These are phyloP conservation scores for Cheirogaleus major DNA, from an alignment of 2,797 vertebrate genomes.

Conservation along the genomic window DNA sequence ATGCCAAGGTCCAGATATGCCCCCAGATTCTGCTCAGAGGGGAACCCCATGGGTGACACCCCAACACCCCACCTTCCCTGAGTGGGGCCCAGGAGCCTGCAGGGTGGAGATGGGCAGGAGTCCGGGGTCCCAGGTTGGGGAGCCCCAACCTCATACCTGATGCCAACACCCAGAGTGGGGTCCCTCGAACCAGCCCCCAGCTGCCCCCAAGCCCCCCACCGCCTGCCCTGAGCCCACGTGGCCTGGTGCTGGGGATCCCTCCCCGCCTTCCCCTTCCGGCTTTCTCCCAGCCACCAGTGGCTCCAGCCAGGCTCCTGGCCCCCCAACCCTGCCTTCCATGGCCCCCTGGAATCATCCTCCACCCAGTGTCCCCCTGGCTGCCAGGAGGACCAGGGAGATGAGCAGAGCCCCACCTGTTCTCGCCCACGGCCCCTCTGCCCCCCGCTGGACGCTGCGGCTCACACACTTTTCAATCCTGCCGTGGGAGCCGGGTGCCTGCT, in stretches of 20 bases:
- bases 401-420: neutral
- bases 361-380: neutral
- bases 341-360: neutral
- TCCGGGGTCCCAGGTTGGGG: neutral
- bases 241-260: neutral
- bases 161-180: neutral
- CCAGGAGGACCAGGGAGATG: neutral
- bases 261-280: too few species aligned
- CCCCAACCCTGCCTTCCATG: neutral
- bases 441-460: neutral
- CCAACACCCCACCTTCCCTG: neutral
- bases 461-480: neutral
- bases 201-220: neutral
- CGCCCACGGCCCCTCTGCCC: neutral
- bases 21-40: neutral
- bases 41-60: neutral
- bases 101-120: neutral
- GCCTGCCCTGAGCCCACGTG: neutral
- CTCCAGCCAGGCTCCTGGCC: neutral
- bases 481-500: rapidly evolving
- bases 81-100: neutral
- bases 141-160: neutral
- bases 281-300: neutral
- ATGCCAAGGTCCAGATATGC: neutral
- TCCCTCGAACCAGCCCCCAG: neutral